These are phyloP conservation scores for Lasioglossum figueresi DNA, from an alignment of 2,888 invertebrate genomes.

Conservation along the genomic window DNA sequence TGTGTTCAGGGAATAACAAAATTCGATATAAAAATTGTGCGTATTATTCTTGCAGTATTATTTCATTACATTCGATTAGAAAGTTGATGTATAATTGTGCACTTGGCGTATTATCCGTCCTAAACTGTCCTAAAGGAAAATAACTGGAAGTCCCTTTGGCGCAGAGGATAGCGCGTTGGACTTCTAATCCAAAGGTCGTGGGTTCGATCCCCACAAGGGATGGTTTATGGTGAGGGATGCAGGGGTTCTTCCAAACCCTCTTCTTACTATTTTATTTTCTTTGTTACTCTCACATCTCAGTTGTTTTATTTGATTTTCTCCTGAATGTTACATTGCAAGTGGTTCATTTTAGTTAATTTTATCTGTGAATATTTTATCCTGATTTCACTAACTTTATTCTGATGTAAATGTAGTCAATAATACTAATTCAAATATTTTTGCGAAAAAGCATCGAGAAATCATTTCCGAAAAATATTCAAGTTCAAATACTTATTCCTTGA, in stretches of 20 bases:
- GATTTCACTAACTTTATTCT: neutral
- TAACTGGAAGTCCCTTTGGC: conserved; percentile 80
- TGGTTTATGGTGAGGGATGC: conserved; percentile 52
- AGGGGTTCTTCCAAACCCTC: neutral
- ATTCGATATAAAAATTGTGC: neutral
- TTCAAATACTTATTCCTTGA: neutral
- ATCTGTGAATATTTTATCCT: neutral
- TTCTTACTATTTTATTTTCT: neutral
- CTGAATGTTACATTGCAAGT: neutral
- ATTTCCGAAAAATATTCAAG: neutral
- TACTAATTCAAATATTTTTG: neutral
- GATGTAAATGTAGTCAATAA: neutral
- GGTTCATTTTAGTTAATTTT: neutral
- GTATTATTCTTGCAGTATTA: neutral
- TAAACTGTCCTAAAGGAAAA: neutral
- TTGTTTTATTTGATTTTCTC: neutral
- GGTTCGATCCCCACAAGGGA: conserved; percentile 84
- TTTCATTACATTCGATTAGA: neutral
- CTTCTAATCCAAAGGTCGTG: conserved; percentile 83
- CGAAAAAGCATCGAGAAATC: neutral
- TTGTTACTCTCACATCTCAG: neutral
- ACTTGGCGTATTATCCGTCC: neutral
- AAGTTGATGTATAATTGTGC: neutral
- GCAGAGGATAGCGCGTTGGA: conserved; percentile 84
- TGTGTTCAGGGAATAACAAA: neutral